Evolutionary conservation across 2,113 vertebrate genomes (phyloP).

Genomic region (Hemibagrus wyckioides): DNA sequence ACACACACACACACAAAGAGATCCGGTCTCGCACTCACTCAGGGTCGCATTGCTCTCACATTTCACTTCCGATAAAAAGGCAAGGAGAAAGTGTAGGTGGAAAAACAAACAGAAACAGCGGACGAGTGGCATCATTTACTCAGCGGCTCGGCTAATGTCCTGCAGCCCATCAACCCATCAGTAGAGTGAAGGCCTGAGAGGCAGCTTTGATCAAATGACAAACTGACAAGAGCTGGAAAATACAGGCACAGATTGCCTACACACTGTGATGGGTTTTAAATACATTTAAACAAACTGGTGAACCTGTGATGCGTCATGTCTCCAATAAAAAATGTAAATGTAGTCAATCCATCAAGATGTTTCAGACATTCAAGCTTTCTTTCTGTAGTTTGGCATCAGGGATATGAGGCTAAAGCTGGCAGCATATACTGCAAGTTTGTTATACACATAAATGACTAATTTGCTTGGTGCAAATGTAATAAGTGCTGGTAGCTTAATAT

Average conservation of each 20-base stretch:
- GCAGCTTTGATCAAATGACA: constrained; percentile 3
- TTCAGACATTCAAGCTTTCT: not conserved
- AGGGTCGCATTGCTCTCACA: constrained; percentile 14
- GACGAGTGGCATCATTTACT: constrained; percentile 19
- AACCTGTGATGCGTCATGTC: not conserved
- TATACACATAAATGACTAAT: too few species aligned
- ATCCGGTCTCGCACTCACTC: constrained; percentile 13
- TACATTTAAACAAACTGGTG: not conserved
- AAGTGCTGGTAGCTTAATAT: not conserved
- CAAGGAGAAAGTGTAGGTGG: constrained; percentile 16
- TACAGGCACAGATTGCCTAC: not conserved
- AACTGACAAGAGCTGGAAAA: not conserved
- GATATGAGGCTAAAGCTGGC: not conserved
- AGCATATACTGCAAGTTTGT: not conserved
- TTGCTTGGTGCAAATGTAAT: not conserved
- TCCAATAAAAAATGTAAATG: not conserved
- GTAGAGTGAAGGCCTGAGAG: not conserved
- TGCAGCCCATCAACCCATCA: not conserved
- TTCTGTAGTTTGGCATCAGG: not conserved
- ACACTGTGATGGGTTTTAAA: not conserved
- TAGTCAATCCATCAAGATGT: not conserved
- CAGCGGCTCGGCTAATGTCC: not conserved
- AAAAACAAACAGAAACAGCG: constrained; percentile 5
- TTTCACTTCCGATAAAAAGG: constrained; percentile 45
- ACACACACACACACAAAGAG: constrained; percentile 30